A percentile compares a stretch with the other conserved stretches of the same genome.
These are phyloP conservation scores for Monomorium pharaonis DNA, from an alignment of 1,140 invertebrate species.

Conservation along the genomic window DNA sequence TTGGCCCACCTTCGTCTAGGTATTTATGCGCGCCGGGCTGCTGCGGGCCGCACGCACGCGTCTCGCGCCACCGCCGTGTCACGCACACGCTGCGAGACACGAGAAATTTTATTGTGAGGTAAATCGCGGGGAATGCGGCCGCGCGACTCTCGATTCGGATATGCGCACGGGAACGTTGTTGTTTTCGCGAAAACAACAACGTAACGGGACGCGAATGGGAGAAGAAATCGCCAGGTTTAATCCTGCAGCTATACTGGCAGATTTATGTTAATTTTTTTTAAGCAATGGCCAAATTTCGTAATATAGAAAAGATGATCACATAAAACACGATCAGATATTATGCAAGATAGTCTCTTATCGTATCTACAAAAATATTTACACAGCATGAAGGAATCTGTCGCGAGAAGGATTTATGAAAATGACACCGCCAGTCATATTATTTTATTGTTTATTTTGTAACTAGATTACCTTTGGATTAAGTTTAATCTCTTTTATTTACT, in stretches of 20 bases:
- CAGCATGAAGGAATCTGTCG: background rate
- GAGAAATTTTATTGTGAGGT: slow-evolving; percentile 56
- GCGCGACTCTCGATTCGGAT: slow-evolving; percentile 28
- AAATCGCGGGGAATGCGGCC: slow-evolving; percentile 40
- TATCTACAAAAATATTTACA: background rate
- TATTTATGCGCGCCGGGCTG: slow-evolving; percentile 48
- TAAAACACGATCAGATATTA: too few species aligned
- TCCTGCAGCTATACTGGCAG: too few species aligned
- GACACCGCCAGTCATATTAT: background rate
- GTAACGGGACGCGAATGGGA: slow-evolving; percentile 25
- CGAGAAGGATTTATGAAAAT: background rate
- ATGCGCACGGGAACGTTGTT: background rate
- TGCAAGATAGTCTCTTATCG: background rate
- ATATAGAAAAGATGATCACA: background rate
- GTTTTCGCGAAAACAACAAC: slow-evolving; percentile 12
- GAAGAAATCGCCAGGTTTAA: background rate
- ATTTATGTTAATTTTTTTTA: background rate
- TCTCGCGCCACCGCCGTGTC: background rate
- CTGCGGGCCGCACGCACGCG: background rate
- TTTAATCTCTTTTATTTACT: too few species aligned
- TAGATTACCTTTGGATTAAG: too few species aligned
- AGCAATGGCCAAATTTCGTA: background rate
- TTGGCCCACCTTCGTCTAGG: slow-evolving; percentile 67
- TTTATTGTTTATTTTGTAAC: too few species aligned
- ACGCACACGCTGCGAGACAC: slow-evolving; percentile 48